These are phyloP conservation scores for Scrobipalpa costella DNA, from an alignment of 2,888 invertebrate species.

Conservation along the genomic window DNA sequence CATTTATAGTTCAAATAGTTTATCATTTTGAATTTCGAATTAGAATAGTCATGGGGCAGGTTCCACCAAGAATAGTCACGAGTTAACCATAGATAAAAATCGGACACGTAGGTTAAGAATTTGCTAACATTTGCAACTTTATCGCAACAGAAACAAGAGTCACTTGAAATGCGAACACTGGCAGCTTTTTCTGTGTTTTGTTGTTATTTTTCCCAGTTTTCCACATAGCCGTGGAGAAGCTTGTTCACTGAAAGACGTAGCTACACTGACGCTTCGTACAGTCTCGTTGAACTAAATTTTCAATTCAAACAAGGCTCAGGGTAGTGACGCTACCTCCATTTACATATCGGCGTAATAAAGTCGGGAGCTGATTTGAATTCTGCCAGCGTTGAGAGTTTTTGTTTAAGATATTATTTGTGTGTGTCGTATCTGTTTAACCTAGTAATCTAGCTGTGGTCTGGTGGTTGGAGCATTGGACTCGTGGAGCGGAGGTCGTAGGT, in stretches of 20 bases:
- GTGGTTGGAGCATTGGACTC: too few relatives aligned
- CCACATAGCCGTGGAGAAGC: constrained; percentile 48
- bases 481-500: too few relatives aligned
- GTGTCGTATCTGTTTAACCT: constrained; percentile 9
- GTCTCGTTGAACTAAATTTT: constrained; percentile 76
- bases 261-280: constrained; percentile 74
- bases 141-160: background rate
- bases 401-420: constrained; percentile 31
- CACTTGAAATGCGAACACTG: background rate
- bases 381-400: constrained; percentile 57
- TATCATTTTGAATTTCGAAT: constrained; percentile 14
- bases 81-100: background rate
- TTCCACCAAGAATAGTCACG: background rate
- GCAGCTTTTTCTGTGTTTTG: constrained; percentile 37
- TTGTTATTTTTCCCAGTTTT: background rate
- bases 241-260: constrained; percentile 78
- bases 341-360: constrained; percentile 81
- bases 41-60: too few relatives aligned
- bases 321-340: constrained; percentile 79
- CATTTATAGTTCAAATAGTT: background rate
- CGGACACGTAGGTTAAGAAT: background rate
- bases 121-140: background rate
- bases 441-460: background rate
- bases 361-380: constrained; percentile 76
- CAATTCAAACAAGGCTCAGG: constrained; percentile 81